Conservation (phyloP, 2,888 invertebrate genomes). For the Nemurella pictetii region DNA sequence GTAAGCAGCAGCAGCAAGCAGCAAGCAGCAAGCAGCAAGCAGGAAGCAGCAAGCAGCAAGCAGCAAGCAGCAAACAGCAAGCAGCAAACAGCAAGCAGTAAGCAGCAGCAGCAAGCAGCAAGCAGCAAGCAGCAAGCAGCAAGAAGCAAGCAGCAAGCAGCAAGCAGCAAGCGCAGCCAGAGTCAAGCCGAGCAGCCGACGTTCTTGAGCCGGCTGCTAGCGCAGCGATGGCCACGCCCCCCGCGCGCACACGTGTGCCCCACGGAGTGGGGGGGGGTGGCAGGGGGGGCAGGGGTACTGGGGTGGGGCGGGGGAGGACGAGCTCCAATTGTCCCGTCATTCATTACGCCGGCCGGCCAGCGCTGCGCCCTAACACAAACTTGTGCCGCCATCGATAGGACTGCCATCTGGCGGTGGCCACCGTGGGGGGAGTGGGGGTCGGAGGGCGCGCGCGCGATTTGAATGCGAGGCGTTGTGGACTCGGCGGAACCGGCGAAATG, state of each 20-base stretch:
- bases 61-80: no score
- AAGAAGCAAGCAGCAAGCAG: no score
- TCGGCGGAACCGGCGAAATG: no score
- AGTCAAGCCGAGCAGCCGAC: background rate
- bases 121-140: background rate
- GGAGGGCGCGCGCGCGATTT: background rate
- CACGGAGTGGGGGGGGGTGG: background rate
- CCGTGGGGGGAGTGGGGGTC: background rate
- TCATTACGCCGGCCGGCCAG: background rate
- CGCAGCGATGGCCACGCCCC: background rate
- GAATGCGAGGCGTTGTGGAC: no score
- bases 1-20: no score
- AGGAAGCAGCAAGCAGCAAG: no score
- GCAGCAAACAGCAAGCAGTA: no score
- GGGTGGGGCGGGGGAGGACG: background rate
- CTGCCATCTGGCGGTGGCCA: no score
- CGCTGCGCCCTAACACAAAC: no score
- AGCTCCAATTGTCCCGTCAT: background rate
- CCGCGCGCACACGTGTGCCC: background rate
- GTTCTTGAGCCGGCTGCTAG: background rate
- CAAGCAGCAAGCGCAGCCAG: no score
- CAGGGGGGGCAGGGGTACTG: background rate
- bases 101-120: background rate
- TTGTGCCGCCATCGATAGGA: background rate
- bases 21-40: no score